A percentile compares a stretch with the other conserved stretches of the same genome.
Evolutionary conservation across 2,888 invertebrate species (phyloP).

Genomic region (Drosophila eohydei): DNA sequence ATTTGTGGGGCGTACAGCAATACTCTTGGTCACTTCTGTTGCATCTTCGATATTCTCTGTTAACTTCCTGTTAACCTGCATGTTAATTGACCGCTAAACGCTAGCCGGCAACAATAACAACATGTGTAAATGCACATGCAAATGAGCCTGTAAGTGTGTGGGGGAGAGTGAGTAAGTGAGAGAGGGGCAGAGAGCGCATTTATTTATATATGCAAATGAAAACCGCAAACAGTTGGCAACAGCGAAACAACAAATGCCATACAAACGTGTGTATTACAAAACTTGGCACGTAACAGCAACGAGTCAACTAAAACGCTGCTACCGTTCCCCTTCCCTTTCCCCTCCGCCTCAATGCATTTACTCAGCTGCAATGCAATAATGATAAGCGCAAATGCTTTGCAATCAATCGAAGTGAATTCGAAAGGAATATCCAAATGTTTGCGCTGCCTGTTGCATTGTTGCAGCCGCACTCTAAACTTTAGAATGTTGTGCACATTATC

Average conservation of each 20-base stretch:
- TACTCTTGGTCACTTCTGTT: conserved; percentile 3
- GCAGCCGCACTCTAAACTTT: conserved; percentile 15
- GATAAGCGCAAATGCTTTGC: conserved; percentile 34
- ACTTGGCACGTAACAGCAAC: conserved; percentile 54
- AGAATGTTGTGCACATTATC: conserved; percentile 30
- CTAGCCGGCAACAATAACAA: conserved; percentile 58
- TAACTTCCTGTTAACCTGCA: conserved; percentile 12
- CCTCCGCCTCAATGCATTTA: conserved; percentile 25
- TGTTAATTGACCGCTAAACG: conserved; percentile 23
- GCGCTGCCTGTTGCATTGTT: conserved; percentile 18
- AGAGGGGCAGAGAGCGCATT: conserved; percentile 13
- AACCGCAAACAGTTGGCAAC: conserved; percentile 61
- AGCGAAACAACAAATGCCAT: conserved; percentile 29
- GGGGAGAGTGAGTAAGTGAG: background rate
- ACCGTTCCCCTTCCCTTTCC: background rate
- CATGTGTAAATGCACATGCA: background rate
- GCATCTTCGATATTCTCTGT: conserved; percentile 20
- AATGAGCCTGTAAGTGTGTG: background rate
- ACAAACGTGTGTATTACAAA: conserved; percentile 41
- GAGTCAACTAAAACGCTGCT: background rate
- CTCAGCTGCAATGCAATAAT: conserved; percentile 34
- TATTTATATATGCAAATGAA: conserved; percentile 38
- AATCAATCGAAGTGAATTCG: conserved; percentile 28
- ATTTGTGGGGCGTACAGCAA: background rate
- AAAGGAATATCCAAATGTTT: conserved; percentile 22